These are phyloP conservation scores for Noturus placidus DNA, from an alignment of 2,113 vertebrate species.

Conservation along the genomic window DNA sequence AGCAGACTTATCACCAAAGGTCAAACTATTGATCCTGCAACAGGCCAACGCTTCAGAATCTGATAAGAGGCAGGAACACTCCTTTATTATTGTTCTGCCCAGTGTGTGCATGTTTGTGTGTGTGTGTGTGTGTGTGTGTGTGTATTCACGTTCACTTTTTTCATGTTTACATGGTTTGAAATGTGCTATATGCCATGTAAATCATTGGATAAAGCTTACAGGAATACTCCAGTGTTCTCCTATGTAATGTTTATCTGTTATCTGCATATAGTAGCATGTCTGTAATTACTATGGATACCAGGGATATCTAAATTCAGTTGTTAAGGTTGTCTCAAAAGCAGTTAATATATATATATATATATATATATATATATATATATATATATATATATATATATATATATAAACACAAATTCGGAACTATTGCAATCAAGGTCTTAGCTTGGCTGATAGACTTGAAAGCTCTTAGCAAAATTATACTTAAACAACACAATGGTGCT, in stretches of 20 bases:
- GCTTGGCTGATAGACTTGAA: background rate
- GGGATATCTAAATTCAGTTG: background rate
- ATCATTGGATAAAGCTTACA: too few relatives aligned
- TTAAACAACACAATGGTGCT: background rate
- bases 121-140: too few relatives aligned
- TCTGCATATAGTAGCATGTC: background rate
- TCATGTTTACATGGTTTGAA: too few relatives aligned
- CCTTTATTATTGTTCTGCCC: slow-evolving; percentile 14
- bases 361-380: too few relatives aligned
- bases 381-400: too few relatives aligned
- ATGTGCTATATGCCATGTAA: too few relatives aligned
- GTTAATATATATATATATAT: too few relatives aligned
- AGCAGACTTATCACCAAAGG: slow-evolving; percentile 28
- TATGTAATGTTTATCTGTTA: background rate
- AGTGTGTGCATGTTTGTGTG: background rate
- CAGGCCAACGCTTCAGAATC: slow-evolving; percentile 20
- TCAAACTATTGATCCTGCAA: slow-evolving; percentile 37
- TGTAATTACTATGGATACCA: background rate
- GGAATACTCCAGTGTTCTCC: background rate
- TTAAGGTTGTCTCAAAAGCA: background rate
- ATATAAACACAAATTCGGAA: background rate
- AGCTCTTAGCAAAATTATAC: background rate
- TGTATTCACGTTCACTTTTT: too few relatives aligned
- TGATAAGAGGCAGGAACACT: background rate
- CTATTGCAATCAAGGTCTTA: background rate